Evolutionary conservation across 92 coral and sea anemone genomes (phyloP).

Genomic region (Phenganax stokvisi): DNA sequence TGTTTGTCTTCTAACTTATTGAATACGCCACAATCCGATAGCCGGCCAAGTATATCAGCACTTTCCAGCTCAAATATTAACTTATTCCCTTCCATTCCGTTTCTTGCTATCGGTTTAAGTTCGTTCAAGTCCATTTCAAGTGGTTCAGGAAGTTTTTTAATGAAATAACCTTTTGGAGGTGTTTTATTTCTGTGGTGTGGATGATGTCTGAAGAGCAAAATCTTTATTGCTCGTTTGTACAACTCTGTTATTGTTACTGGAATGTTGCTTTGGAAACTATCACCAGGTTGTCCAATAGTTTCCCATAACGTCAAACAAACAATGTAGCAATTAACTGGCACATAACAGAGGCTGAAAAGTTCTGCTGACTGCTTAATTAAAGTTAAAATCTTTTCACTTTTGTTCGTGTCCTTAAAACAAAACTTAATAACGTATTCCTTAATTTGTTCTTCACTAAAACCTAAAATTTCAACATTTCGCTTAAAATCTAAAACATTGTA

Average conservation of each 20-base stretch:
- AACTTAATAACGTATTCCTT: neutral
- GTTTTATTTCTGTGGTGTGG: too few relatives aligned
- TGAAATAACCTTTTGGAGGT: neutral
- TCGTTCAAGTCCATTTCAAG: neutral
- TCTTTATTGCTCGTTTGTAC: too few relatives aligned
- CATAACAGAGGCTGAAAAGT: too few relatives aligned
- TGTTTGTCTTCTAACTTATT: neutral
- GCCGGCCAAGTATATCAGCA: neutral
- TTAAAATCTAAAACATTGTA: neutral
- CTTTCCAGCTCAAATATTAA: neutral
- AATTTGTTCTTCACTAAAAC: conserved; percentile 41
- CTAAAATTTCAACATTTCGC: conserved; percentile 46
- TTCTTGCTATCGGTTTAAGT: neutral
- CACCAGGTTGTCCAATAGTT: neutral
- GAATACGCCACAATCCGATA: neutral
- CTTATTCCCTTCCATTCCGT: neutral
- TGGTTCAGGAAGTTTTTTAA: neutral
- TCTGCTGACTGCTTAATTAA: too few relatives aligned
- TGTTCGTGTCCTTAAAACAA: neutral
- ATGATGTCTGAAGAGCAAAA: neutral
- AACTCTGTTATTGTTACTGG: neutral
- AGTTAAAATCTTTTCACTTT: too few relatives aligned
- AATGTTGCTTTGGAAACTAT: neutral
- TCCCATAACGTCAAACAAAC: neutral
- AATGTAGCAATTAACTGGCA: too few relatives aligned